Evolutionary conservation across 1,140 invertebrate genomes (phyloP).

Genomic region (Euglossa dilemma): DNA sequence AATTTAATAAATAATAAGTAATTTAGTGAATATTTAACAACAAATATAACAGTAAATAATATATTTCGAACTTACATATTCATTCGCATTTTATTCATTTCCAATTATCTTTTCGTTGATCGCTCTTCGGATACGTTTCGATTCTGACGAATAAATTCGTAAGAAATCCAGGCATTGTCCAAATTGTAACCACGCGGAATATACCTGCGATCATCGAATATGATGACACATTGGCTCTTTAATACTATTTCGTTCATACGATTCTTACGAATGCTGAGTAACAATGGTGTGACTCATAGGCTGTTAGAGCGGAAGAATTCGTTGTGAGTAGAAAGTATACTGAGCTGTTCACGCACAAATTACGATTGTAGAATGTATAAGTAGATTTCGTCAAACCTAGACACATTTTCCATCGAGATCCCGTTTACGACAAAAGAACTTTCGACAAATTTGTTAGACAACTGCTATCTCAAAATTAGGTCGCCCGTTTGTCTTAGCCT

Average conservation of each 20-base stretch:
- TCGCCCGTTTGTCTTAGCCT: background rate
- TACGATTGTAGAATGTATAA: slow-evolving; percentile 23
- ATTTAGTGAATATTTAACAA: too few species aligned
- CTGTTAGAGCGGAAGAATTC: slow-evolving; percentile 28
- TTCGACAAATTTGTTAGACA: background rate
- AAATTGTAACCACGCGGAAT: background rate
- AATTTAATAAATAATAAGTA: too few species aligned
- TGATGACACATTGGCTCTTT: background rate
- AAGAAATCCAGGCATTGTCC: background rate
- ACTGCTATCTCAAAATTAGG: background rate
- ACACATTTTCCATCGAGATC: background rate
- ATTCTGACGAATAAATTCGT: too few species aligned
- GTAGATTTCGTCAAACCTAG: slow-evolving; percentile 15
- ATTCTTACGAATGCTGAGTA: slow-evolving; percentile 22
- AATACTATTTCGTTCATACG: slow-evolving; percentile 10
- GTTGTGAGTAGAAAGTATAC: slow-evolving; percentile 36
- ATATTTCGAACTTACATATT: too few species aligned
- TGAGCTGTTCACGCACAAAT: background rate
- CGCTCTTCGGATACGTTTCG: too few species aligned
- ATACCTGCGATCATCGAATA: background rate
- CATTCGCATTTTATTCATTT: too few species aligned
- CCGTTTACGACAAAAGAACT: background rate
- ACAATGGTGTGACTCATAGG: slow-evolving; percentile 41
- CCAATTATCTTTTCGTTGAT: too few species aligned
- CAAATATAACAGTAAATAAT: too few species aligned